Percentiles rank a stretch among this genome's conserved stretches.
Evolutionary conservation across 2,797 vertebrate genomes (phyloP).

Genomic region (Gymnothorax reevesii): DNA sequence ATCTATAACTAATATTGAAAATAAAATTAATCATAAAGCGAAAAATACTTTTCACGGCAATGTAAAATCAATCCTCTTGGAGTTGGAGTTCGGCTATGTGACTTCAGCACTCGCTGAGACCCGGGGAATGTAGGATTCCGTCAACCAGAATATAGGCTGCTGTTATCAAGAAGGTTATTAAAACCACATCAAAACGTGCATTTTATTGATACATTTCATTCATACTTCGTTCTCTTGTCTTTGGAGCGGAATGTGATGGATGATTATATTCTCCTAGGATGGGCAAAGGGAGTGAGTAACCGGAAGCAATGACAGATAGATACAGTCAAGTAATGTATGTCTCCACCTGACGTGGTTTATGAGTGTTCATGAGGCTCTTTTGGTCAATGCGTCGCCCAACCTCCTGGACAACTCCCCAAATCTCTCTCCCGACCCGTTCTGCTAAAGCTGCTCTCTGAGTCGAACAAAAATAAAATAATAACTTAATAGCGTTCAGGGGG

Average conservation of each 20-base stretch:
- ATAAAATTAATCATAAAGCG: too few relatives aligned
- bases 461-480: neutral
- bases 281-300: neutral
- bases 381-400: neutral
- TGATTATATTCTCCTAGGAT: neutral
- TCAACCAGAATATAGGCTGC: neutral
- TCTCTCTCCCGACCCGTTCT: neutral
- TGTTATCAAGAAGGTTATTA: neutral
- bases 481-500: neutral
- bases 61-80: neutral
- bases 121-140: neutral
- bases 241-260: neutral
- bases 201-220: neutral
- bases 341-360: neutral
- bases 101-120: neutral
- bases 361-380: neutral
- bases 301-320: conserved; percentile 13
- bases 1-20: too few relatives aligned
- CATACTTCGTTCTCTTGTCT: neutral
- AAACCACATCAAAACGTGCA: neutral
- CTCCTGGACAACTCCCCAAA: neutral
- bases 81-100: neutral
- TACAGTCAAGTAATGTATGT: neutral
- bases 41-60: too few relatives aligned
- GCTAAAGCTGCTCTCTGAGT: neutral